phyloP scores from a whole-genome alignment of 2,113 vertebrate species.

The Nyctibius bracteatus region DNA sequence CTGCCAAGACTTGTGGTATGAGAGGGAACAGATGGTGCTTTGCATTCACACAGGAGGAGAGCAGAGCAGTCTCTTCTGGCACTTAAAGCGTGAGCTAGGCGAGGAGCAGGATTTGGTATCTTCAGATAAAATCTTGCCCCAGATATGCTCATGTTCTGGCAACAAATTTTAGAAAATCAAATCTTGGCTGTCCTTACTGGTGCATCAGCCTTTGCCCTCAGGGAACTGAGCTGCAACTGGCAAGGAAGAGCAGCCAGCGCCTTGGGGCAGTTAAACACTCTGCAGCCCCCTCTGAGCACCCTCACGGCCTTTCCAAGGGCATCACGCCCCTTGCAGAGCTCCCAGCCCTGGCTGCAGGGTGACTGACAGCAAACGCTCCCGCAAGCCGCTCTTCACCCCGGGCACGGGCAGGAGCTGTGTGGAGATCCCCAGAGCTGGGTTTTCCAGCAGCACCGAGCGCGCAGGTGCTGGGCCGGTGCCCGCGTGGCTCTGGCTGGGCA shows the following conservation, averaged over 20 bases:
- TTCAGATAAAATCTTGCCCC: background rate
- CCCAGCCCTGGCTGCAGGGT: background rate
- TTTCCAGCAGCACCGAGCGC: background rate
- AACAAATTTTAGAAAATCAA: background rate
- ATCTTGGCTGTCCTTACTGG: background rate
- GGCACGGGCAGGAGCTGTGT: fast-evolving
- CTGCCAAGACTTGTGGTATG: background rate
- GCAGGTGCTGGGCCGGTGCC: background rate
- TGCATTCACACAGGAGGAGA: background rate
- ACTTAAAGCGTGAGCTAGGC: background rate
- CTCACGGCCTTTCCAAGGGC: background rate
- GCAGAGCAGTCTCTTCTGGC: conserved; percentile 30
- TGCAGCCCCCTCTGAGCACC: background rate
- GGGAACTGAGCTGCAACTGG: background rate
- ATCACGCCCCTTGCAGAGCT: background rate
- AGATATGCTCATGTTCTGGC: conserved; percentile 6
- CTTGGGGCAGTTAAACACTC: background rate
- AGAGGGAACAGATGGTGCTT: conserved; percentile 51
- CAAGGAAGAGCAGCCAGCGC: background rate
- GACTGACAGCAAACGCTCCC: background rate
- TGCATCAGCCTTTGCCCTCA: background rate
- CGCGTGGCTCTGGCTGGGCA: background rate
- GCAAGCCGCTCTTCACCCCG: background rate
- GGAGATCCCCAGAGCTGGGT: background rate
- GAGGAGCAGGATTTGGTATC: background rate